Percentiles rank a stretch among this genome's conserved stretches.
Conservation (phyloP, 37 sponge, comb jelly and placozoan species). For the Hormiphora californensis region DNA sequence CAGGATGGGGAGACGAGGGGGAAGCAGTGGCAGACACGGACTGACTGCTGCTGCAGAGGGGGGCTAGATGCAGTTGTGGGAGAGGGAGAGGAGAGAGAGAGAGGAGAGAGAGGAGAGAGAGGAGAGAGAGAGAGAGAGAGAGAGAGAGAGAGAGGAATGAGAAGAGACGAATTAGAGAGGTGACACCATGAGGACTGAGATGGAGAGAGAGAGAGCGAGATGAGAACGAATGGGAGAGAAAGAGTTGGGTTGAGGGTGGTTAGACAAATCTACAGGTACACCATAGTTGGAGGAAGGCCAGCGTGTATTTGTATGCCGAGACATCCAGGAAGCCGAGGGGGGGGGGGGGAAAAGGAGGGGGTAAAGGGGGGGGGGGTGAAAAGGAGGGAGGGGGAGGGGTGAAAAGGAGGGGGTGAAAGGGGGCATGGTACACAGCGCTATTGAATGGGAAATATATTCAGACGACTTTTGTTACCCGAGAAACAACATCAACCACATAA, state of each 20-base stretch:
- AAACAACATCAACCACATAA: too few species aligned
- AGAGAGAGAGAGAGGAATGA: neutral
- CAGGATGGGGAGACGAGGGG: too few species aligned
- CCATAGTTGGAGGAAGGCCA: too few species aligned
- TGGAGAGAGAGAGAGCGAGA: too few species aligned
- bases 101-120: conserved; percentile 50
- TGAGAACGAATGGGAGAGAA: too few species aligned
- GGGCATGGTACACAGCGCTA: neutral
- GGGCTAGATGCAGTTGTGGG: neutral
- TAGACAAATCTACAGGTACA: too few species aligned
- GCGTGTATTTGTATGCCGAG: too few species aligned
- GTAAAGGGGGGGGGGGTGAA: neutral
- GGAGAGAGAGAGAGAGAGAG: neutral
- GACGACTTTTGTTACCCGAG: neutral
- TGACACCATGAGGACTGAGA: neutral
- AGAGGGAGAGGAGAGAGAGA: conserved; percentile 2
- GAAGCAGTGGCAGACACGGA: conserved; percentile 8
- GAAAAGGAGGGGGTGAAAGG: neutral
- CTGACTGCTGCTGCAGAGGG: neutral
- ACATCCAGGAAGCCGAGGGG: conserved; percentile 9
- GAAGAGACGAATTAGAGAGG: neutral
- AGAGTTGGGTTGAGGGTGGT: too few species aligned
- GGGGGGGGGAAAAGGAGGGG: neutral
- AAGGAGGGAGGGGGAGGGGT: neutral
- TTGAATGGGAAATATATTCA: neutral